phyloP scores from a whole-genome alignment of 2,797 vertebrate genomes.

The Pseudotriccus pelzelni region DNA sequence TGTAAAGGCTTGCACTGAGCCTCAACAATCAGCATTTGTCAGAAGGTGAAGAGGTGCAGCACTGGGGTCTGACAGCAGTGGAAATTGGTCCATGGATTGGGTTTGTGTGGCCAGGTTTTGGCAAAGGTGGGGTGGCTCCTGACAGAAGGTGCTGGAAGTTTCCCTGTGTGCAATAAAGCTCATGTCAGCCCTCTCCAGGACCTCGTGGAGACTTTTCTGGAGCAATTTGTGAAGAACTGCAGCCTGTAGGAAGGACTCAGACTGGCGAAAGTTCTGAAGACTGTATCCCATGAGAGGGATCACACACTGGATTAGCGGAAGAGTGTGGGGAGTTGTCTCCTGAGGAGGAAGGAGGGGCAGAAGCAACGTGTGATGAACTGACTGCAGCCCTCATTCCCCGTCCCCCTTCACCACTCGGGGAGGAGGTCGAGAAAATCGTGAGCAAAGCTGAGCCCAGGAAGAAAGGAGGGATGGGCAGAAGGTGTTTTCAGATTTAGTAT shows the following conservation, averaged over 20 bases:
- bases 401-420: too few species aligned
- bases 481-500: background rate
- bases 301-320: background rate
- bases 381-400: background rate
- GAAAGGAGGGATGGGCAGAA: background rate
- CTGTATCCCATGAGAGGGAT: too few species aligned
- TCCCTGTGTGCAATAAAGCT: too few species aligned
- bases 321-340: background rate
- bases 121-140: background rate
- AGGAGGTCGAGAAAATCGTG: background rate
- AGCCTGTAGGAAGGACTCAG: background rate
- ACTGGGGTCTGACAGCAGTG: accelerated
- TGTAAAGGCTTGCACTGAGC: background rate
- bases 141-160: background rate
- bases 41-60: background rate
- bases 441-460: background rate
- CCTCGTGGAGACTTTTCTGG: accelerated
- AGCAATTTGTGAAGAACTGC: background rate
- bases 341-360: background rate
- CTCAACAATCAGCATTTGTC: accelerated
- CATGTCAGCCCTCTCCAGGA: background rate
- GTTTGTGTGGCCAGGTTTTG: background rate
- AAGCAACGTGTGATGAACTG: background rate
- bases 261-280: background rate
- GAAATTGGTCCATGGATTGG: background rate